Evolutionary conservation across 2,797 vertebrate species (phyloP), one percentile per base, ranked within the genome.

Genomic region (Leptodactylus fallax): DNA sequence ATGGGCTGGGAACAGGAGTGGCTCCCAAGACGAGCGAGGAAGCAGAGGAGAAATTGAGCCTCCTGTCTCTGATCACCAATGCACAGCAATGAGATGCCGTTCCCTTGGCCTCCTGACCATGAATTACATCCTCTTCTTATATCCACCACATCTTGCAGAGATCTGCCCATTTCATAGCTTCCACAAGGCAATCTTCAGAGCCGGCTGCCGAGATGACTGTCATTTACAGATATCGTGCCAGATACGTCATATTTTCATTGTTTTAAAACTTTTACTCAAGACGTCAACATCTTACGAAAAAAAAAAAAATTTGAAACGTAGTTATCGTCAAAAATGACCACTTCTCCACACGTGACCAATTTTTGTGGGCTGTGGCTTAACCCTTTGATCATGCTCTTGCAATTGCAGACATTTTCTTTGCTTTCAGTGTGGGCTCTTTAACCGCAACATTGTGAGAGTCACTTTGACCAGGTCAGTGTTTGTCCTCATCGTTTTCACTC

Each of bases 1-100:
- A 99, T 47, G 98, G 98, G 88, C 96, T 99, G 87, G 98, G 98
- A 88, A 99, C 97, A 0, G 98, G 98, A 87, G 97, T 97, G 91
- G 96, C 93, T 87, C 98, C 99, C 91, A 98, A 96, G 76, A 98
- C 99, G 94, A 99, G 95, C 21, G 98, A 98, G 92, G 95, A 96
- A 63, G 95, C 94, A 56, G 95, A 95, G 86, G 95, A 96, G 91
- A 96, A 96, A 92, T 94, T 95, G 93, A 96, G 94, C 91, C 94
- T 96, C 87, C 90, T 96, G 93, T 94, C 95, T 14, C 92, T 96
- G 88, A 95, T 96, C 95, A 99, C 96, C 96, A 99, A 97, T 88
- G 94, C 95, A 93, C 95, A 95, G 90, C 94, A 94, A 0, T 96
- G 94, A 96, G 81, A 55, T 36, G n/a, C 9, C 78, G 14, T 58